phyloP scores from a whole-genome alignment of 2,797 vertebrate species.

The Melanotaenia pygmaea region DNA sequence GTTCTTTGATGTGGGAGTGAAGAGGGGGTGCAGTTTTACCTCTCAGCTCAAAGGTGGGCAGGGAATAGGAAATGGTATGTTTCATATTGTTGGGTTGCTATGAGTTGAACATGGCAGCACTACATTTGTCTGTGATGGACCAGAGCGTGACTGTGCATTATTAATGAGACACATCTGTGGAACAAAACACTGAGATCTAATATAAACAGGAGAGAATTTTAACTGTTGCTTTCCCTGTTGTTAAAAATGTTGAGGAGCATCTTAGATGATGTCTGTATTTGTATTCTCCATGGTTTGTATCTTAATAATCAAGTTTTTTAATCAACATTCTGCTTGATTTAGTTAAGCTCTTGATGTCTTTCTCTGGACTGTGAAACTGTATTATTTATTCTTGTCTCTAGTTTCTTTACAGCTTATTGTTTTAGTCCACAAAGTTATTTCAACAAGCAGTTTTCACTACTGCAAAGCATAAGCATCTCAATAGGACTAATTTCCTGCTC shows the following conservation, averaged over 20 bases:
- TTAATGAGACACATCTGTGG: conserved; percentile 43
- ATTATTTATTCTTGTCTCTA: neutral
- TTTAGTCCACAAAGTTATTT: too few relatives aligned
- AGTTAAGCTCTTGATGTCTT: neutral
- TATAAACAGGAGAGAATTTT: conserved; percentile 11
- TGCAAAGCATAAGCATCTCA: conserved; percentile 30
- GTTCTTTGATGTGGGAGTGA: conserved; percentile 31
- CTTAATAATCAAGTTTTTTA: neutral
- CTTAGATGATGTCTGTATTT: neutral
- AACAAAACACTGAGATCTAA: conserved; percentile 30
- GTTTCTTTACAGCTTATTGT: neutral
- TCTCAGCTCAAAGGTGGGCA: conserved; percentile 30
- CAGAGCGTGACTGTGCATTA: conserved; percentile 54
- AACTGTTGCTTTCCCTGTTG: conserved; percentile 10
- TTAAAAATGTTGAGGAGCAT: neutral
- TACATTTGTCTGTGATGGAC: conserved; percentile 39
- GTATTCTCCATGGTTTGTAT: neutral
- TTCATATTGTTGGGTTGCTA: conserved; percentile 44
- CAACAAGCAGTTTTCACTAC: conserved; percentile 23
- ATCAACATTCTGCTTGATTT: neutral
- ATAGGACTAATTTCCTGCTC: conserved; percentile 36
- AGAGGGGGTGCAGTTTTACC: conserved; percentile 23
- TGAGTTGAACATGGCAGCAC: conserved; percentile 33
- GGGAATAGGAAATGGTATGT: conserved; percentile 24
- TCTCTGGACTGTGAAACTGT: too few relatives aligned